Evolutionary conservation across 92 coral and sea anemone species (phyloP).

Genomic region (Umimayanthus chanpuru): DNA sequence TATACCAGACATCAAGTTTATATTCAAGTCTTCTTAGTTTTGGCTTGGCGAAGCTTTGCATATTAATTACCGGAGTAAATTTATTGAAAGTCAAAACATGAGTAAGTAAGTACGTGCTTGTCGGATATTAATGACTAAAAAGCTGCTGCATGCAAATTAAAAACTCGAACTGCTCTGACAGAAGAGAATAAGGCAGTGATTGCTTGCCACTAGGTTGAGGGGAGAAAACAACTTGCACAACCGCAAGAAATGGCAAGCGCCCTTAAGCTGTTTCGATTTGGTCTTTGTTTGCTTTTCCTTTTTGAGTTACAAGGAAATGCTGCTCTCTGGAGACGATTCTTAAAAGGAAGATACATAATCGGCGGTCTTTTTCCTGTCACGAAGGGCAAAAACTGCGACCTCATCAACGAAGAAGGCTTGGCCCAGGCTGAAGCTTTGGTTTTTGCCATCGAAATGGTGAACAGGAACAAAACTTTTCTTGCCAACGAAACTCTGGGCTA

Average conservation of each 20-base stretch:
- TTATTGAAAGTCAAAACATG: conserved; percentile 4
- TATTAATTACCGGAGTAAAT: conserved; percentile 14
- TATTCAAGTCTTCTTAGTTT: conserved; percentile 2
- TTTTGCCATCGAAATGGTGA: conserved; percentile 49
- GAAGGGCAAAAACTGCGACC: conserved; percentile 47
- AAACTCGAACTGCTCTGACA: background rate
- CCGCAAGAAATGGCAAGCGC: background rate
- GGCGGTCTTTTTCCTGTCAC: conserved; percentile 78
- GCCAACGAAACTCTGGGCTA: conserved; percentile 69
- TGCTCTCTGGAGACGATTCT: conserved; percentile 49
- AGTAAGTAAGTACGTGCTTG: background rate
- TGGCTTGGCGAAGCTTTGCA: background rate
- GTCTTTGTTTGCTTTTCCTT: background rate
- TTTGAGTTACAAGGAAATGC: background rate
- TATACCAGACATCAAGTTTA: background rate
- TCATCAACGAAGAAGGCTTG: conserved; percentile 58
- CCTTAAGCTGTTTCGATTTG: background rate
- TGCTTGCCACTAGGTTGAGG: too few relatives aligned
- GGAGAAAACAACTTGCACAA: background rate
- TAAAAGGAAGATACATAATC: conserved; percentile 57
- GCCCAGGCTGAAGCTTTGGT: conserved; percentile 73
- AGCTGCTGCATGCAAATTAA: background rate
- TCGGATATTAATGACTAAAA: background rate
- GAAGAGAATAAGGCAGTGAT: background rate
- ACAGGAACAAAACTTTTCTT: conserved; percentile 22